Evolutionary conservation across 2,113 vertebrate species (phyloP), one percentile per base, ranked within the genome.

Genomic region (Lamprotornis superbus): DNA sequence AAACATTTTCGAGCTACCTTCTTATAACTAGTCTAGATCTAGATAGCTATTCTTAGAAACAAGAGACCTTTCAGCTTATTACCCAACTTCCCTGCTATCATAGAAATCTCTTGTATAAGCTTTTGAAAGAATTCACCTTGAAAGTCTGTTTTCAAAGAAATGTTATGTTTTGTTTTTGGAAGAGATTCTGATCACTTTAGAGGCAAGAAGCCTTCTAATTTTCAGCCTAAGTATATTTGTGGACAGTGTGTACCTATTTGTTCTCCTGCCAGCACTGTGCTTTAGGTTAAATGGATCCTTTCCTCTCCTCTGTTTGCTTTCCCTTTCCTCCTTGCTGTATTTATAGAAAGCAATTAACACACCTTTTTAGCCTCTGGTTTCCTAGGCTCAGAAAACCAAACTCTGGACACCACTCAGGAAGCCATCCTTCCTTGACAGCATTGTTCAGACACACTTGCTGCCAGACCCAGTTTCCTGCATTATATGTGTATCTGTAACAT

Each of bases 271-370:
- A 94, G 7, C 2, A 3, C 31, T 25, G 9, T 92, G 40, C 86
- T 95, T 77, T 94, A 86, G 50, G 83, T 90, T 90, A 95, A 95
- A 95, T 25, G 37, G 50, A 90, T 89, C 67, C 83, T 94, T 88
- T 95, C 63, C 91, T 94, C 70, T 87, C 56, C 35, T 65, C 60
- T 83, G 30, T 92, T 94, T 94, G 37, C 89, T 61, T 86, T 46
- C 17, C 23, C 37, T 47, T 92, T 80, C 71, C 83, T 93, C 40
- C 63, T 55, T 88, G 71, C 71, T 80, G 19, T 73, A 90, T 95
- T 92, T 95, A 86, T 57, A 76, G 83, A 86, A 88, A 86, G 71
- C 59, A 89, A 47, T 75, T 82, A 60, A 60, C 46, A 86, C 71
- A 88, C 42, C 18, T 67, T 78, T 73, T 83, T 77, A 87, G 64